Evolutionary conservation across 2,113 vertebrate genomes (phyloP), one percentile per base, ranked within the genome.

Genomic region (Erythrolamprus reginae): DNA sequence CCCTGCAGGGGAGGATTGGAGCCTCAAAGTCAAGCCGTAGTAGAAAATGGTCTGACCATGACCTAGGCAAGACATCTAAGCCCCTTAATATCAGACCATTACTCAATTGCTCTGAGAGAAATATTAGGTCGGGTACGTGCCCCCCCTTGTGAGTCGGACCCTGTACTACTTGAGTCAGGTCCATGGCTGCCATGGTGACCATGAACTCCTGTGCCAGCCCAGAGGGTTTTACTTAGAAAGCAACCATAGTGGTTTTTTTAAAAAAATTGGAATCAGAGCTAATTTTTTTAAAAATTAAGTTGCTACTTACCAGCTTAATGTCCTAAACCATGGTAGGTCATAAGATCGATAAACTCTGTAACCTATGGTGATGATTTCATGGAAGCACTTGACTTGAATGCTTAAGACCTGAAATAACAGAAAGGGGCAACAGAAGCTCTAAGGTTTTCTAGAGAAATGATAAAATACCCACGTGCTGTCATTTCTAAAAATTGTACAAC

Each of bases 341-440:
- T 99, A 99, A 0, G 99, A 99, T 94, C 95, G 98, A 94, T 99
- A 99, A 89, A 99, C 98, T 97, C 98, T 98, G 96, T 99, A 99
- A 53, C 99, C 99, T 48, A 99, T 99, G 70, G 98, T 98, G 96
- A 99, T 99, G 92, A 99, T 99, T 96, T 99, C 99, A 0, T 99
- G 99, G 96, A 99, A 99, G 94, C 99, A 99, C 90, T 99, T 99
- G 95, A 99, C 99, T 92, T 99, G 99, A 94, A 99, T 97, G 85
- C 96, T 96, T 96, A 99, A 97, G 87, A 99, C 99, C 99, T 99
- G 91, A 89, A 97, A 95, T 23, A 50, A 94, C 94, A 23, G 94
- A n/a, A 95, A 95, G 90, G n/a, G n/a, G n/a, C 33, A 13, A 42
- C 33, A 88, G 8, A 61, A 48, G 21, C 61, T 84, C 26, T 24